Conservation (phyloP, 2,797 vertebrate genomes). For the Scomberomorus guttatus region DNA sequence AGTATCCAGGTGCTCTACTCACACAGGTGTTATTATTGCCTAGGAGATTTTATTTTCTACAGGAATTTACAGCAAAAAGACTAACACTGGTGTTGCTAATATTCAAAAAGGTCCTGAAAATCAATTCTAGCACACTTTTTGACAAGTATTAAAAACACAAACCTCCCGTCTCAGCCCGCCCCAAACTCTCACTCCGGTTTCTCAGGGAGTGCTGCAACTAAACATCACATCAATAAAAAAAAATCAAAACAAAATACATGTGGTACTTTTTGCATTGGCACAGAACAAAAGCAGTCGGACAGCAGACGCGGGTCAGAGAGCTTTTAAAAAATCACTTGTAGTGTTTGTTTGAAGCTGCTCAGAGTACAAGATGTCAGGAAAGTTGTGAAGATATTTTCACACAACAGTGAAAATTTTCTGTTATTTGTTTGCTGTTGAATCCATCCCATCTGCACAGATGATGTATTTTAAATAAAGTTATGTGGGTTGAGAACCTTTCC, state of each 20-base stretch:
- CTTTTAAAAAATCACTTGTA: background rate
- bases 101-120: constrained; percentile 68
- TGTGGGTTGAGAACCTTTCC: background rate
- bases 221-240: constrained; percentile 26
- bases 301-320: constrained; percentile 31
- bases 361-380: constrained; percentile 21
- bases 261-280: constrained; percentile 44
- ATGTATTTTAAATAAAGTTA: background rate
- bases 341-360: constrained; percentile 31
- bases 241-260: background rate
- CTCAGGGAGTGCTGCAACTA: constrained; percentile 27
- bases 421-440: no score
- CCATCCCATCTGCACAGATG: background rate
- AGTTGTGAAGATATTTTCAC: background rate
- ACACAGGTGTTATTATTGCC: constrained; percentile 70
- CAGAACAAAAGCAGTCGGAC: constrained; percentile 38
- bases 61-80: constrained; percentile 69
- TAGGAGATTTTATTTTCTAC: constrained; percentile 70
- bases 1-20: background rate
- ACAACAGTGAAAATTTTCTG: background rate
- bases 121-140: constrained; percentile 65
- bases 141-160: constrained; percentile 57
- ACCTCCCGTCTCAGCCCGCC: constrained; percentile 6
- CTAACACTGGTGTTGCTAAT: constrained; percentile 71
- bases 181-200: constrained; percentile 25